phyloP scores from a whole-genome alignment of 2,797 vertebrate species.

The Manis javanica region DNA sequence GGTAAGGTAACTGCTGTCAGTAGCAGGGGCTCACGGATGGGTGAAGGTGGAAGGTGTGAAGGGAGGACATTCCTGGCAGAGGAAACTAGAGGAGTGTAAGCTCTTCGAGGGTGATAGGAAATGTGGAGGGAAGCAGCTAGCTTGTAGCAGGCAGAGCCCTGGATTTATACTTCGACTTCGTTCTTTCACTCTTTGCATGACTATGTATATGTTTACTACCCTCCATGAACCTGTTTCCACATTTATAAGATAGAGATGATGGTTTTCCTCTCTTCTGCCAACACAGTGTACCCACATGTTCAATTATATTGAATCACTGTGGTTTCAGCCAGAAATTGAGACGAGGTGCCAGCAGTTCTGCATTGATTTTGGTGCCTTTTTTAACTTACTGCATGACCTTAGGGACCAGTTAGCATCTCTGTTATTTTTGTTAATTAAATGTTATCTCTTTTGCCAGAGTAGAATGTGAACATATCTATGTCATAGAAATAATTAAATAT shows the following conservation, averaged over 20 bases:
- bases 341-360: neutral
- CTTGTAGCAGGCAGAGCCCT: neutral
- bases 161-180: neutral
- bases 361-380: neutral
- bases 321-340: neutral
- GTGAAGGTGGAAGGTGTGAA: neutral
- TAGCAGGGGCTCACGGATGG: neutral
- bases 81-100: neutral
- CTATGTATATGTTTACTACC: neutral
- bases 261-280: neutral
- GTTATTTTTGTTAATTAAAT: neutral
- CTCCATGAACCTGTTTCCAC: neutral
- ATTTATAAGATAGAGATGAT: neutral
- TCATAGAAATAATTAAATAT: neutral
- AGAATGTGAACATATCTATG: neutral
- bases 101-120: neutral
- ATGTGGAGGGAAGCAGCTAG: neutral
- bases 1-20: neutral
- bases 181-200: neutral
- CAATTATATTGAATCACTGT: neutral
- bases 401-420: neutral
- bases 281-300: neutral
- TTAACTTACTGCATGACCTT: neutral
- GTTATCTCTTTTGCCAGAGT: neutral
- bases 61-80: neutral